Base-by-base conservation (phyloP, 1,140 invertebrate genomes). In the Bilobella aurantiaca region DNA sequence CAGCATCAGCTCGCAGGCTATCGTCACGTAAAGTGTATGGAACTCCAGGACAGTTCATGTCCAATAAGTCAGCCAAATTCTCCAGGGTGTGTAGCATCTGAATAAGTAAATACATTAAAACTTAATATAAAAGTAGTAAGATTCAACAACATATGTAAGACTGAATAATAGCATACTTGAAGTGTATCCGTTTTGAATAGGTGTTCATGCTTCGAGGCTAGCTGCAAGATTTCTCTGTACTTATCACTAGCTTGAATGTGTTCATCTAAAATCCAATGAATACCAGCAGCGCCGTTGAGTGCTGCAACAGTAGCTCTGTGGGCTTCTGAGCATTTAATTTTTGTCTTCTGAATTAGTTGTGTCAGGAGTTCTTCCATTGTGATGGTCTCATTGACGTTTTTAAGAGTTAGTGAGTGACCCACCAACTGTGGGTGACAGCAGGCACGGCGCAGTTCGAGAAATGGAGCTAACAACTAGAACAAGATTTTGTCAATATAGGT, bases 361-460 rank as follows among this genome's bases (percentile, higher is more conserved):
- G 81, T 78, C 46, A 89, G 71, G 1, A 90, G 74, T 63, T 89
- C 82, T 67, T 87, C 82, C 80, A 89, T 86, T 1, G 83, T 86
- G 74, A 85, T 78, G 8, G 83, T 82, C 72, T 72, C 62, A 67
- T 82, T 83, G 29, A 81, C 78, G 67, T 82, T 83, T 29, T 81
- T 79, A 1, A 84, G 73, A 1, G 81, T 77, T 31, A 85, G 69
- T 73, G 84, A 83, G 46, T 82, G 78, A 29, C 83, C 82, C 62
- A 85, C 83, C 64, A 82, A 78, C 74, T 87, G 85, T 1, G 87
- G 87, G 77, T 89, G 84, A 23, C 83, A 83, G 75, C 87, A 90
- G 0, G 86, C 86, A 76, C 89, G 85, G 1, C 87, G 79, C 46
- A 90, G 77, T 46, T 81, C 80, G 46, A 86, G 72, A 34, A 90